These are phyloP conservation scores for Rhingia campestris DNA, from an alignment of 2,888 invertebrate species.

Conservation along the genomic window DNA sequence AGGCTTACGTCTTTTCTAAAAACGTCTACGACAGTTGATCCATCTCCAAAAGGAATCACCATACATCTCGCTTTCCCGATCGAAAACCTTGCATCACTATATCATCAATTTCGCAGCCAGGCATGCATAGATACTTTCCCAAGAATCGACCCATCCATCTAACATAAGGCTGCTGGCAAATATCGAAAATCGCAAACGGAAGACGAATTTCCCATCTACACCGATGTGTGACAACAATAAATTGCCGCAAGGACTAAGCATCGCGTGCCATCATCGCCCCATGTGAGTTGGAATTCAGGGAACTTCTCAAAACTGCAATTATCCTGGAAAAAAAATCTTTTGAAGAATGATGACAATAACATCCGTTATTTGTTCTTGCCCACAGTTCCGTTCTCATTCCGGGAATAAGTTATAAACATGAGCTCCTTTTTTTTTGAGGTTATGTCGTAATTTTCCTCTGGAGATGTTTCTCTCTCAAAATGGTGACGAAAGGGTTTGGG, in stretches of 20 bases:
- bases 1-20: no score
- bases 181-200: slow-evolving; percentile 8
- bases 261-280: neutral
- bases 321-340: slow-evolving; percentile 46
- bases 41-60: no score
- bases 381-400: slow-evolving; percentile 32
- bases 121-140: slow-evolving; percentile 11
- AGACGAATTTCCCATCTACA: slow-evolving; percentile 1
- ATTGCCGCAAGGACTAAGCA: slow-evolving; percentile 18
- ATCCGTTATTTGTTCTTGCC: slow-evolving; percentile 50
- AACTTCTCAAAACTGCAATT: slow-evolving; percentile 49
- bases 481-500: neutral
- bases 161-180: slow-evolving; percentile 23
- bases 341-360: slow-evolving; percentile 60
- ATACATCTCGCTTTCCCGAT: neutral
- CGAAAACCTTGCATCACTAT: slow-evolving; percentile 36
- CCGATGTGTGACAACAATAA: slow-evolving; percentile 36
- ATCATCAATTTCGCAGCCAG: slow-evolving; percentile 38
- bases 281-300: neutral
- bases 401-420: neutral
- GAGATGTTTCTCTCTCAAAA: neutral
- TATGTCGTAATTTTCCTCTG: slow-evolving; percentile 10
- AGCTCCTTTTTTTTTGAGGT: slow-evolving; percentile 32
- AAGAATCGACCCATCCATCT: slow-evolving; percentile 24
- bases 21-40: no score